Conservation (phyloP, 1,140 invertebrate species). For the Zelostemma sp. region DNA sequence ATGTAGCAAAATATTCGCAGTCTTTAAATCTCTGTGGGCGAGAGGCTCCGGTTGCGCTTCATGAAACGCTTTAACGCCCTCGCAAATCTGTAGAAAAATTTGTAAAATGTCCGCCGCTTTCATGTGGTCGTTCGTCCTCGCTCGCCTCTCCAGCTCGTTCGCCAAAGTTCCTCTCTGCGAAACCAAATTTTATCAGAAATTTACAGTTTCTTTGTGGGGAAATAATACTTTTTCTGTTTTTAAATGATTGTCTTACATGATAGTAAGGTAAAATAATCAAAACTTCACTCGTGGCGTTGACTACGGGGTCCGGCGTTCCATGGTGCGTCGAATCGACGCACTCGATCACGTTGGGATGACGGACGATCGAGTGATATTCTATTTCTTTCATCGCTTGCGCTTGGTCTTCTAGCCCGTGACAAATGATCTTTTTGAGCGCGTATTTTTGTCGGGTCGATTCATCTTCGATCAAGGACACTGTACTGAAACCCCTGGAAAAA, state of each 20-base stretch:
- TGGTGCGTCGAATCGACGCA: slow-evolving; percentile 79
- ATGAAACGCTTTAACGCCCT: slow-evolving; percentile 83
- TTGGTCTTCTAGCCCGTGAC: slow-evolving; percentile 85
- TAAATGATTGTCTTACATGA: slow-evolving; percentile 67
- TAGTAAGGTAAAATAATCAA: slow-evolving; percentile 85
- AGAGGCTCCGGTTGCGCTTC: slow-evolving; percentile 79
- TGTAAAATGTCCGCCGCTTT: slow-evolving; percentile 76
- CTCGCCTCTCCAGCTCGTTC: slow-evolving; percentile 76
- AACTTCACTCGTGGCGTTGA: slow-evolving; percentile 80
- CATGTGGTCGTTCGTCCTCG: slow-evolving; percentile 74
- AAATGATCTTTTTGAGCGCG: slow-evolving; percentile 86
- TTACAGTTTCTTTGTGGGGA: too few relatives aligned
- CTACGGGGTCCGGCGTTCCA: slow-evolving; percentile 75
- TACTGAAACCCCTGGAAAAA: slow-evolving; percentile 84
- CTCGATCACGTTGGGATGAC: slow-evolving; percentile 84
- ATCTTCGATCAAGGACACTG: slow-evolving; percentile 85
- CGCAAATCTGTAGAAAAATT: slow-evolving; percentile 82
- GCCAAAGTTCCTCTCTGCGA: slow-evolving; percentile 81
- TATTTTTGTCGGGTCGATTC: slow-evolving; percentile 77
- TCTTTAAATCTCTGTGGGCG: slow-evolving; percentile 88
- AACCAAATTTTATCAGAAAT: slow-evolving; percentile 11
- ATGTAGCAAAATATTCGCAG: slow-evolving; percentile 84
- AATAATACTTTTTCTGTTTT: too few relatives aligned
- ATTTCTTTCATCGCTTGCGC: slow-evolving; percentile 81
- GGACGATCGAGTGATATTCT: slow-evolving; percentile 78